These are phyloP conservation scores for Drosophila tsacasi DNA, from an alignment of 1,140 invertebrate species.

Conservation along the genomic window DNA sequence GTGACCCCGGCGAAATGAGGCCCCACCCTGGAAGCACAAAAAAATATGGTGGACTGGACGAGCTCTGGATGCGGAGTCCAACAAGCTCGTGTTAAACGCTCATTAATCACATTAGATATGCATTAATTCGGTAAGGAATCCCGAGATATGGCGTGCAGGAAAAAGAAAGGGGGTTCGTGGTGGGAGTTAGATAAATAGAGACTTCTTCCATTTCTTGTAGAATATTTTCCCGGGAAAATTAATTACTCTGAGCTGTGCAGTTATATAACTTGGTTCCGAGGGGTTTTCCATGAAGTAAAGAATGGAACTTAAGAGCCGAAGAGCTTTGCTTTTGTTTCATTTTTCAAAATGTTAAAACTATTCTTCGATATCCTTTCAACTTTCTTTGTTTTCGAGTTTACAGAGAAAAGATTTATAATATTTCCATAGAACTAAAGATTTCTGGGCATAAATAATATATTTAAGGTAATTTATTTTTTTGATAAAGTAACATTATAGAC, in stretches of 20 bases:
- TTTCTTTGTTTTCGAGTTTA: too few relatives aligned
- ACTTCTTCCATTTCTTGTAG: conserved; percentile 10
- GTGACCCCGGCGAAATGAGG: conserved; percentile 12
- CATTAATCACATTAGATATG: conserved; percentile 83
- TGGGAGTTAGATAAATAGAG: conserved; percentile 16
- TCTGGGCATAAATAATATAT: neutral
- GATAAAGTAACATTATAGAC: neutral
- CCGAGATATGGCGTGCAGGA: conserved; percentile 8
- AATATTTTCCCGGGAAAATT: conserved; percentile 11
- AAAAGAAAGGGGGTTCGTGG: neutral
- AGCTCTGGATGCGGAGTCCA: conserved; percentile 1
- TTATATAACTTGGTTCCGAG: neutral
- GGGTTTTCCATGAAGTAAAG: neutral
- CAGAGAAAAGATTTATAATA: too few relatives aligned
- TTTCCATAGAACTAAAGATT: neutral
- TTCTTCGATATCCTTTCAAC: neutral
- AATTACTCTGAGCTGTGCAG: neutral
- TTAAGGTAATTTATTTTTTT: neutral
- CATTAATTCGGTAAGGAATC: conserved; percentile 67
- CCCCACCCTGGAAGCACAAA: conserved; percentile 27
- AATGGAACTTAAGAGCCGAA: neutral
- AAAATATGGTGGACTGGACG: neutral
- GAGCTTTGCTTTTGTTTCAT: neutral
- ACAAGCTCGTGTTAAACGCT: conserved; percentile 76
- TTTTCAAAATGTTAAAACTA: neutral